A percentile compares a stretch with the other conserved stretches of the same genome.
Evolutionary conservation across 2,113 vertebrate genomes (phyloP).

Genomic region (Odontesthes bonariensis): DNA sequence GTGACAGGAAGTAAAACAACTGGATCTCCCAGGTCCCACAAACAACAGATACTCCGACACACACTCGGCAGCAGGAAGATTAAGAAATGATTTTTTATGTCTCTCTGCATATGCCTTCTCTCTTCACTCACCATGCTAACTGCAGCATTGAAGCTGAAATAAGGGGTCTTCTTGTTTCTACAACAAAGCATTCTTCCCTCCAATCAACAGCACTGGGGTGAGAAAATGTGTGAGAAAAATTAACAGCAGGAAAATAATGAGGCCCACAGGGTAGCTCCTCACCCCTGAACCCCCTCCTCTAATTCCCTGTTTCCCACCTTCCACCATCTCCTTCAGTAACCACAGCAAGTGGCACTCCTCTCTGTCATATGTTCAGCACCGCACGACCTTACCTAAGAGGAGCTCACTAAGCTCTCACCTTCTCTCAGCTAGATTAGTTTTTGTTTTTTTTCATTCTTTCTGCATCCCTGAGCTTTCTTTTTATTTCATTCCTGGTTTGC

Average conservation of each 20-base stretch:
- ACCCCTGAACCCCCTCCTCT: conserved; percentile 77
- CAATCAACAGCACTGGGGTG: conserved; percentile 85
- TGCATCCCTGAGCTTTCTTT: not conserved
- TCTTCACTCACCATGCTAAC: conserved; percentile 21
- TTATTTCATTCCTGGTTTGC: conserved; percentile 7
- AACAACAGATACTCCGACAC: conserved; percentile 41
- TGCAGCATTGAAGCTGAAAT: conserved; percentile 39
- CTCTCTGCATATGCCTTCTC: conserved; percentile 6
- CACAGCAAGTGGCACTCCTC: conserved; percentile 63
- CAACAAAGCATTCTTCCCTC: conserved; percentile 72
- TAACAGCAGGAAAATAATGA: conserved; percentile 90
- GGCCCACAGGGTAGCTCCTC: conserved; percentile 84
- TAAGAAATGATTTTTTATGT: conserved; percentile 32
- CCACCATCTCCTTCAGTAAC: conserved; percentile 67
- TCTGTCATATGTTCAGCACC: conserved; percentile 54
- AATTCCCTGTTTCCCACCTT: conserved; percentile 83
- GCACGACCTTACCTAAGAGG: conserved; percentile 67
- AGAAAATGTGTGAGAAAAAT: conserved; percentile 85
- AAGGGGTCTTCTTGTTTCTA: conserved; percentile 68
- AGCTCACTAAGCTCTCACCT: conserved; percentile 63
- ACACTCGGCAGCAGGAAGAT: conserved; percentile 17
- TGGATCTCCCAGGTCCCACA: conserved; percentile 62
- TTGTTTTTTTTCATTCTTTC: conserved; percentile 9
- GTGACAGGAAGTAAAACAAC: conserved; percentile 76
- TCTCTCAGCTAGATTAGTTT: conserved; percentile 6